Conservation (phyloP, 2,113 vertebrate species). For the Sinosuthora webbiana region DNA sequence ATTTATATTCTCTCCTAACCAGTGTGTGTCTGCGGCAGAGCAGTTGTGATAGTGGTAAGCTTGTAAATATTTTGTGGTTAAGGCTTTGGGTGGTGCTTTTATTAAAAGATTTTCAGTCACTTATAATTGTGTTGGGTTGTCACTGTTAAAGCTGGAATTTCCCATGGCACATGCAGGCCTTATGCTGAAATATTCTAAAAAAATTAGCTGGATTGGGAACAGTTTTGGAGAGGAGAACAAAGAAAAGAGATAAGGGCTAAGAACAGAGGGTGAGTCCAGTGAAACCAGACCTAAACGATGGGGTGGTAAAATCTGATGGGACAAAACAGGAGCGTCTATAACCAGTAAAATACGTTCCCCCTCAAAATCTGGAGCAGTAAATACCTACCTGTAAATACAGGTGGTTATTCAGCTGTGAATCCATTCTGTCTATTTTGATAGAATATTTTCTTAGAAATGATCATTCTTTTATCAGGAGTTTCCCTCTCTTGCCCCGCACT, state of each 20-base stretch:
- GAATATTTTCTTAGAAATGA: neutral
- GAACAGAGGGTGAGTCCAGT: neutral
- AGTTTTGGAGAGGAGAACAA: neutral
- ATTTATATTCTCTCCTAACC: neutral
- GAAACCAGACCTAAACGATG: neutral
- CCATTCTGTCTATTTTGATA: neutral
- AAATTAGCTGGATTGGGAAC: neutral
- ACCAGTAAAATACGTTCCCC: neutral
- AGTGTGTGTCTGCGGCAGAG: neutral
- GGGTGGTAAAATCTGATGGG: neutral
- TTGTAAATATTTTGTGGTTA: neutral
- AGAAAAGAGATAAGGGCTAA: neutral
- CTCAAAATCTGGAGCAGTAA: neutral
- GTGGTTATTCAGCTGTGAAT: neutral
- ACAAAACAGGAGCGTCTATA: neutral
- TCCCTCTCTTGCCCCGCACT: neutral
- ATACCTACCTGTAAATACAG: neutral
- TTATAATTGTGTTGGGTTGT: neutral
- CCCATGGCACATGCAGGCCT: fast-evolving
- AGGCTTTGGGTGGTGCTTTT: neutral
- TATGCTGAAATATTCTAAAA: neutral
- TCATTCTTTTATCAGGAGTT: neutral
- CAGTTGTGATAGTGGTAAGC: neutral
- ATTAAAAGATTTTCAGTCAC: neutral
- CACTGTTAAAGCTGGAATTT: neutral